Base-by-base conservation (phyloP, 2,888 invertebrate species). In the Xanthorhoe designata region DNA sequence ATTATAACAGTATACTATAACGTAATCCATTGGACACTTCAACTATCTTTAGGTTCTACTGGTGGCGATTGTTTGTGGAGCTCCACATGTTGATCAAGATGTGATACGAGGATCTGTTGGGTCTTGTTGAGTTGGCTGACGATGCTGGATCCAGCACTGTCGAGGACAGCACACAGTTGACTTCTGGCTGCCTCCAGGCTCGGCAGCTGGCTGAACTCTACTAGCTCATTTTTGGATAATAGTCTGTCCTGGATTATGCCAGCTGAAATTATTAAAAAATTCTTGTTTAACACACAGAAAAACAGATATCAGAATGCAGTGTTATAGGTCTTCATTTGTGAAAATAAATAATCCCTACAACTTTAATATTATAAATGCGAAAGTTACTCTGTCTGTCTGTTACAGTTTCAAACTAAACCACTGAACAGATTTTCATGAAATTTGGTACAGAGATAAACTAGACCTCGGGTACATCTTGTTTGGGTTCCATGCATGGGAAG, bases 221-320 rank as follows among this genome's bases (percentile, higher is more conserved):
- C 78, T 35, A 97, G 88, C 76, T 97, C 96, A 80, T 96, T 96
- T 73, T 94, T 94, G 69, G 95, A 96, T 74, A 97, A 76, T 32
- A 97, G 85, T 64, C 91, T 94, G 54, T 95, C 95, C 77, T 97
- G 95, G 58, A 96, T 94, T 68, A 97, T 95, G n/a, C 96, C 97
- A 83, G 95, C 96, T 96, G 87, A 51, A 91, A 91, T n/a, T n/a
- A 32, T 32, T 1, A 24, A 24, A 24, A 24, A 24, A 24, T 3
- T 24, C 24, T 24, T 24, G 24, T 24, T 24, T 24, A 24, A 4
- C 4, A n/a, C 24, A 24, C 4, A 1, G 4, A 3, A 24, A 24
- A 24, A 3, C 24, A 24, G 24, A 24, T n/a, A n/a, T 24, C 24
- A 24, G 24, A 24, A 24, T 24, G 24, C 24, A 24, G 24, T n/a